Percentiles rank a stretch among this genome's conserved stretches.
phyloP scores from a whole-genome alignment of 2,113 vertebrate genomes.

The Colinus virginianus region DNA sequence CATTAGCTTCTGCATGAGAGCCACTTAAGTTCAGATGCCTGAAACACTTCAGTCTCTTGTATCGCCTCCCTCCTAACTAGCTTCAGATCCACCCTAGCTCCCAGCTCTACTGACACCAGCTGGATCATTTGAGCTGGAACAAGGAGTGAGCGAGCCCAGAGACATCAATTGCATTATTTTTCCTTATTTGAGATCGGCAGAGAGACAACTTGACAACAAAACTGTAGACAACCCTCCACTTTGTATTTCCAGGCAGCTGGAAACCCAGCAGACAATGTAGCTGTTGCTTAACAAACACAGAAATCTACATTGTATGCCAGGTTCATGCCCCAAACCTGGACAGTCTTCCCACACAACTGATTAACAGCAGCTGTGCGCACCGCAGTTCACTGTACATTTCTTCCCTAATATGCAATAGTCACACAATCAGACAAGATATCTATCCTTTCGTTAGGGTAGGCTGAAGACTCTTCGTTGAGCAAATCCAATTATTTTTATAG shows the following conservation, averaged over 20 bases:
- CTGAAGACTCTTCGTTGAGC: background rate
- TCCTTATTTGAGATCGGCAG: background rate
- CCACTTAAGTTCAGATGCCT: background rate
- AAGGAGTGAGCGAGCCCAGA: background rate
- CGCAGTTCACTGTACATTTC: background rate
- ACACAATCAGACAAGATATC: background rate
- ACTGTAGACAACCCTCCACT: background rate
- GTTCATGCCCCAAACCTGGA: slow-evolving; percentile 89
- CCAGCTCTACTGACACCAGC: background rate
- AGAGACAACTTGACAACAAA: background rate
- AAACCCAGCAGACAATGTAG: slow-evolving; percentile 99
- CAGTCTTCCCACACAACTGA: background rate
- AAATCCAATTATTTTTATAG: background rate
- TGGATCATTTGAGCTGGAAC: background rate
- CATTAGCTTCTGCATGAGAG: background rate
- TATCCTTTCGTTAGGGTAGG: background rate
- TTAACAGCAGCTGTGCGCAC: background rate
- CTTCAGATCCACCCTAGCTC: background rate
- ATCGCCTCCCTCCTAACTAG: background rate
- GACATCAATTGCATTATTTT: background rate
- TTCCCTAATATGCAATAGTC: accelerated
- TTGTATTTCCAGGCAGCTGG: slow-evolving; percentile 87
- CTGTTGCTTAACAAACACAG: slow-evolving; percentile 98
- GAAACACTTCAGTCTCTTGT: background rate
- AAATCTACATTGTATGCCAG: slow-evolving; percentile 99